Base-by-base conservation (phyloP, 2,888 invertebrate genomes). In the Clunio marinus region DNA sequence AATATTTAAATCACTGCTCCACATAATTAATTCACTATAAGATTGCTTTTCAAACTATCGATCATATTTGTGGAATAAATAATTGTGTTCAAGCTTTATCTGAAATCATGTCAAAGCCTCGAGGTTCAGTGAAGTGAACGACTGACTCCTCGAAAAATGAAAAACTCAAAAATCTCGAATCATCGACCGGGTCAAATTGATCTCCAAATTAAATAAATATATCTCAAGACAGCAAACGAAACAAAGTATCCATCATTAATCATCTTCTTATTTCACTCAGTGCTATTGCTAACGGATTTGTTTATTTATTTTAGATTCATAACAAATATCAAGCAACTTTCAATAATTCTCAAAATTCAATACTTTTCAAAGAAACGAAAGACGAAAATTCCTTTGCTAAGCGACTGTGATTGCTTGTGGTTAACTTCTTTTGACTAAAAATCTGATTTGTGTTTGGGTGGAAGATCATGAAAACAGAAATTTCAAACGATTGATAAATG, bases 401-500 rank as follows among this genome's bases (percentile, higher is more conserved):
- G n/a, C 15, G n/a, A n/a, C n/a, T n/a, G n/a, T n/a, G n/a, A n/a
- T n/a, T n/a, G n/a, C n/a, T n/a, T n/a, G n/a, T n/a, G n/a, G n/a
- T n/a, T n/a, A n/a, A n/a, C n/a, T n/a, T n/a, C n/a, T n/a, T n/a
- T n/a, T n/a, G n/a, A n/a, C 8, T 32, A 8, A 32, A 32, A 41
- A 41, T 41, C 10, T 41, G 41, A 41, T 41, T n/a, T n/a, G n/a
- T 41, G 10, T 41, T 41, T 15, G 10, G 5, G 32, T 32, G 7
- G 3, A 17, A 51, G 20, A 51, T 20, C 22, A 22, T 7, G 15
- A 3, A 13, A 45, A 15, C 3, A 3, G 22, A 20, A 5, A 20
- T 20, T 17, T n/a, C 7, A 22, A 37, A 24, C 35, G 25, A 60
- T 60, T 60, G 60, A 60, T 37, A 60, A 60, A 60, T 60, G 60